Percentiles rank a stretch among this genome's conserved stretches.
These are phyloP conservation scores for Drosophila elegans DNA, from an alignment of 1,140 invertebrate genomes.

Conservation along the genomic window DNA sequence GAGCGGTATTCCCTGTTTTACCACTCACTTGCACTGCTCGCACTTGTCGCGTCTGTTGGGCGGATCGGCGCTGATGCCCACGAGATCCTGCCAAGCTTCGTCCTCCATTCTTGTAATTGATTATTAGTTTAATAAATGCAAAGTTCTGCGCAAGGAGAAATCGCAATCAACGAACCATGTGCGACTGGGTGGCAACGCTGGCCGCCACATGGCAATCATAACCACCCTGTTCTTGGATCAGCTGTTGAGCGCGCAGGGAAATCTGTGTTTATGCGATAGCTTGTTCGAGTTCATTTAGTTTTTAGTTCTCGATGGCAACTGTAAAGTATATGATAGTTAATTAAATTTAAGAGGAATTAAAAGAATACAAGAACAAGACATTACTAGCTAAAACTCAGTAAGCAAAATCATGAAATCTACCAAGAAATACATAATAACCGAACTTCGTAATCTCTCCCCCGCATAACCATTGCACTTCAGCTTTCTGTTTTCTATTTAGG, in stretches of 20 bases:
- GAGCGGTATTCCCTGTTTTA: background rate
- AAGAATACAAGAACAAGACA: background rate
- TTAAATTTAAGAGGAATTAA: background rate
- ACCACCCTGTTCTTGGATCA: constrained; percentile 47
- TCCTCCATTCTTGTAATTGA: constrained; percentile 59
- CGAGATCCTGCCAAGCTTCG: constrained; percentile 86
- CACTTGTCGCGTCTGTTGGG: constrained; percentile 89
- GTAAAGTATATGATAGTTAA: no score
- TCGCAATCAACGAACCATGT: background rate
- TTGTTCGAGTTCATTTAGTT: no score
- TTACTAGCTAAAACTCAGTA: fast-evolving
- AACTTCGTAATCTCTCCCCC: background rate
- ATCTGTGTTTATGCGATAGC: constrained; percentile 5
- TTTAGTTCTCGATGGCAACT: background rate
- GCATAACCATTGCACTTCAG: constrained; percentile 30
- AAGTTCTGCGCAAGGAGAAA: constrained; percentile 17
- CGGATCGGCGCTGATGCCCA: constrained; percentile 90
- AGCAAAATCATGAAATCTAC: background rate
- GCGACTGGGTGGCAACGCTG: constrained; percentile 46
- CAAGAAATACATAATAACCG: background rate
- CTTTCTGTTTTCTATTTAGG: constrained; percentile 50
- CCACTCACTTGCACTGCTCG: constrained; percentile 89
- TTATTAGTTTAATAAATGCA: constrained; percentile 27
- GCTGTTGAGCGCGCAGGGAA: constrained; percentile 38
- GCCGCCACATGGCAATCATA: constrained; percentile 29